These are phyloP conservation scores for Penaeus japonicus DNA, from an alignment of 1,140 invertebrate genomes.

Conservation along the genomic window DNA sequence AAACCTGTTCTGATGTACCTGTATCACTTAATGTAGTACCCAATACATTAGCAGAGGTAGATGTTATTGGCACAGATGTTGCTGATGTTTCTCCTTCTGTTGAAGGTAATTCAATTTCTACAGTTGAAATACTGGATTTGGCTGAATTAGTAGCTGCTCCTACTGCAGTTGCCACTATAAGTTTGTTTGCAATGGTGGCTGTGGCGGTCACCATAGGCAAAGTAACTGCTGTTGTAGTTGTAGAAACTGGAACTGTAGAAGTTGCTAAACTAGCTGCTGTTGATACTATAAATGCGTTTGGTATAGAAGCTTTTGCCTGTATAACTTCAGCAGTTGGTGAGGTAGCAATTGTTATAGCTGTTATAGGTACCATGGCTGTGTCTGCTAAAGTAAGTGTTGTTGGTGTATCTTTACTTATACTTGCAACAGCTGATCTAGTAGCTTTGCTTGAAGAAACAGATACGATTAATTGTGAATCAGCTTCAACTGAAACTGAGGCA, in stretches of 20 bases:
- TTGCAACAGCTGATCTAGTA: neutral
- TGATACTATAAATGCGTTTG: neutral
- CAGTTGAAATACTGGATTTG: neutral
- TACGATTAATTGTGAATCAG: too few species aligned
- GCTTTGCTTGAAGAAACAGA: too few species aligned
- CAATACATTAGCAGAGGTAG: neutral
- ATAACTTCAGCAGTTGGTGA: neutral
- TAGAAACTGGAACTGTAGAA: neutral
- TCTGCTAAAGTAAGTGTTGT: neutral
- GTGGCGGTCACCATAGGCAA: neutral
- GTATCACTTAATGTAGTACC: neutral
- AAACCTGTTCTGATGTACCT: neutral
- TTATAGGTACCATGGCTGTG: neutral
- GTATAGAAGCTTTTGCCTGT: neutral
- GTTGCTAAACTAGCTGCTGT: neutral
- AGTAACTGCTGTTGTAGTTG: neutral
- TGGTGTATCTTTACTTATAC: neutral
- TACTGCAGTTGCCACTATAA: neutral
- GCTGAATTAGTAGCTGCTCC: neutral
- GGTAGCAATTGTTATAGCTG: neutral
- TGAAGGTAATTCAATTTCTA: neutral
- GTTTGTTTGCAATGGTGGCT: conserved; percentile 10
- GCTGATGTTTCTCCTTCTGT: neutral
- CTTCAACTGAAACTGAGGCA: too few species aligned
- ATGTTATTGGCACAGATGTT: neutral